Base-by-base conservation (phyloP, 1,140 invertebrate genomes). In the Bilobella aurantiaca region DNA sequence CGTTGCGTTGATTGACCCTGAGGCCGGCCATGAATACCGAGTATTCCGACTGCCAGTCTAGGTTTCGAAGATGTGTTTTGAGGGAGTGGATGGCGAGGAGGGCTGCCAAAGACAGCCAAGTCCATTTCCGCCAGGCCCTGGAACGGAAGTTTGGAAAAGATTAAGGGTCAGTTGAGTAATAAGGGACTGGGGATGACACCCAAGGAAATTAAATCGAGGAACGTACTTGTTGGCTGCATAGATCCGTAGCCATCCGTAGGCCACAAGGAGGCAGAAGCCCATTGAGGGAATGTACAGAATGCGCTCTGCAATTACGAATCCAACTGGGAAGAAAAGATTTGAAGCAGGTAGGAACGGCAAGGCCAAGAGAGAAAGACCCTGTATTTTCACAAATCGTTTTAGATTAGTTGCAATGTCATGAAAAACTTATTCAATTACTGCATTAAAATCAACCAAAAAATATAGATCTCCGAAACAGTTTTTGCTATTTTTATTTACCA, bases 271-370 rank as follows among this genome's bases (percentile, higher is more conserved):
- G 75, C 93, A 97, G 80, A 93, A 97, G 12, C 94, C 95, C 90
- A 98, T 96, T 1, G 93, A 97, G 2, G 96, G 94, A 79, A 95
- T 91, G 78, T 98, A 98, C 0, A 98, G 82, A 34, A 97, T 88
- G 73, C 95, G 81, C 79, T 98, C 95, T 3, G 96, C 95, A 12
- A 98, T 87, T 32, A 98, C 93, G 79, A 98, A 98, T 3, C 95
- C 95, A 65, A 98, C 95, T 0, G 93, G 93, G 75, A 97, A 95
- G 79, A 98, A 96, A 25, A 98, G 80, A 82, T 98, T 98, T 37
- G 91, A 94, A 0, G 96, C 94, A 21, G 95, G 96, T 63, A 98
- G 78, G 78, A 96, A 98, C 64, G 95, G 91, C 53, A 98, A 79
- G 47, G 92, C 85, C 75, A 94, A 82, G 75, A 96, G 84, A 31